Evolutionary conservation across 2,888 invertebrate genomes (phyloP).

Genomic region (Gasteruption jaculator): DNA sequence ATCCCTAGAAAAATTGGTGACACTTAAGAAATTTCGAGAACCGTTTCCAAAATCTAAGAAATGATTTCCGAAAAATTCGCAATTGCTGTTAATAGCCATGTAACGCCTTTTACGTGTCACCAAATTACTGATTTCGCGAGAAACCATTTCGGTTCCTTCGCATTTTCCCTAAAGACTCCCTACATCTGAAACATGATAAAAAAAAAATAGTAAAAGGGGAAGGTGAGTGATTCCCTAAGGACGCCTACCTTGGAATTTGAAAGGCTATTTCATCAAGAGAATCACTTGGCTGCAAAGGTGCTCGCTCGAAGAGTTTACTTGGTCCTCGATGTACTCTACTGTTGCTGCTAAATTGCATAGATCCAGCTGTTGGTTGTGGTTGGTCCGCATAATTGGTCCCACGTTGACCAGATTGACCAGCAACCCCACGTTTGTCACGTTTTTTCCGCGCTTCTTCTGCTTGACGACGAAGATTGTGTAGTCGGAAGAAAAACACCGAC

Average conservation of each 20-base stretch:
- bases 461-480: slow-evolving; percentile 84
- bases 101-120: too few species aligned
- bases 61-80: too few species aligned
- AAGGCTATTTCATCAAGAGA: slow-evolving; percentile 88
- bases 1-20: too few species aligned
- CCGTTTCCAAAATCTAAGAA: too few species aligned
- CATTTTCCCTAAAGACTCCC: too few species aligned
- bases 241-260: slow-evolving; percentile 82
- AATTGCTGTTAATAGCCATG: too few species aligned
- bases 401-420: slow-evolving; percentile 40
- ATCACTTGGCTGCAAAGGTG: slow-evolving; percentile 80
- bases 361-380: slow-evolving; percentile 48
- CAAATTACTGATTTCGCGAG: too few species aligned
- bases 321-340: slow-evolving; percentile 62
- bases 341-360: slow-evolving; percentile 52
- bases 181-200: slow-evolving; percentile 14
- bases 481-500: slow-evolving; percentile 94
- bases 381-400: slow-evolving; percentile 46
- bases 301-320: slow-evolving; percentile 78
- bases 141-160: too few species aligned
- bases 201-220: slow-evolving; percentile 12
- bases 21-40: too few species aligned
- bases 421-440: slow-evolving; percentile 51
- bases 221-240: not conserved
- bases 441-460: slow-evolving; percentile 72